Conservation (phyloP, 2,797 vertebrate genomes). For the Pteronotus mesoamericanus region DNA sequence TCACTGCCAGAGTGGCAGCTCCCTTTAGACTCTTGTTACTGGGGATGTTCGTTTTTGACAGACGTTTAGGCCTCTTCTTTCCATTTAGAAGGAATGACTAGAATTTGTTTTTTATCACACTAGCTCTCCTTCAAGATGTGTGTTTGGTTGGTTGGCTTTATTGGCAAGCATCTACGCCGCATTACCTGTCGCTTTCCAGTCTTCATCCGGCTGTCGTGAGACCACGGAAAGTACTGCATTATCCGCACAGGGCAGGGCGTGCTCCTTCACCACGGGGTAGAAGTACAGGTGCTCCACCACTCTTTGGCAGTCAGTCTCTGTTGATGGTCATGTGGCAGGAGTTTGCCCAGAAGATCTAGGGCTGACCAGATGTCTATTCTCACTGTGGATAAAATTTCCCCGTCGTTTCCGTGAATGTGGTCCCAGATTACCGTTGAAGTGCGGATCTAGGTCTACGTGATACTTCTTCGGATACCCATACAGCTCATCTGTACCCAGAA, state of each 20-base stretch:
- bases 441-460: slow-evolving; percentile 95
- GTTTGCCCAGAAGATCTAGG: slow-evolving; percentile 97
- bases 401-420: slow-evolving; percentile 96
- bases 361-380: slow-evolving; percentile 97
- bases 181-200: slow-evolving; percentile 85
- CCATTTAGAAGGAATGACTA: slow-evolving; percentile 75
- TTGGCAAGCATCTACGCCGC: slow-evolving; percentile 85
- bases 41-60: slow-evolving; percentile 69
- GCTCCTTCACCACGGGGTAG: slow-evolving; percentile 94
- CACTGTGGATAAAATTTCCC: slow-evolving; percentile 98
- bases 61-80: slow-evolving; percentile 74
- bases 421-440: slow-evolving; percentile 96
- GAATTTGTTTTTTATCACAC: slow-evolving; percentile 76
- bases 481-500: slow-evolving; percentile 95
- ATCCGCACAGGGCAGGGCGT: slow-evolving; percentile 90
- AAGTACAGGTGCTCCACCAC: slow-evolving; percentile 98
- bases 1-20: slow-evolving; percentile 43
- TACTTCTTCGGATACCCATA: slow-evolving; percentile 96
- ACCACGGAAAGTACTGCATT: slow-evolving; percentile 90
- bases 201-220: slow-evolving; percentile 92
- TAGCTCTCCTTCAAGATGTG: slow-evolving; percentile 76
- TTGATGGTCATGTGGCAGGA: slow-evolving; percentile 98
- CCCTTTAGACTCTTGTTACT: slow-evolving; percentile 70
- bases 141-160: slow-evolving; percentile 78
- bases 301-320: slow-evolving; percentile 95